These are phyloP conservation scores for Chloroclysta siterata DNA, from an alignment of 2,888 invertebrate genomes.

Conservation along the genomic window DNA sequence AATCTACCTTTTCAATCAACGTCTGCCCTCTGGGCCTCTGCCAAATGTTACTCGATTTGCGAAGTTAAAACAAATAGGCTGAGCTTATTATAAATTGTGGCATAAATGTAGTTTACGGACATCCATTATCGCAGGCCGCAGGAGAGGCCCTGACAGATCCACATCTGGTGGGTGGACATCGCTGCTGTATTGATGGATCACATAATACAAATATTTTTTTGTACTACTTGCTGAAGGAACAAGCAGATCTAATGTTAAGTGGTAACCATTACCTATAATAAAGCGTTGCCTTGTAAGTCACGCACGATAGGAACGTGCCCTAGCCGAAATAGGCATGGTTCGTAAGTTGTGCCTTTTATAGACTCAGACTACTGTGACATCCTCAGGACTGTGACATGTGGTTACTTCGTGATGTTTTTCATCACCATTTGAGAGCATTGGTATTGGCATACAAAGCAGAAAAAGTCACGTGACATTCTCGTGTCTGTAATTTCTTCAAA, in stretches of 20 bases:
- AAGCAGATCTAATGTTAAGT: too few species aligned
- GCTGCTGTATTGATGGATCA: not conserved
- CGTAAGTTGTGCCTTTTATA: too few species aligned
- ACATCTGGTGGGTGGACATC: not conserved
- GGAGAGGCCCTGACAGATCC: not conserved
- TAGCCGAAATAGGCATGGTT: too few species aligned
- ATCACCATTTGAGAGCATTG: not conserved
- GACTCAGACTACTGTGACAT: too few species aligned
- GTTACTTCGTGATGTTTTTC: not conserved
- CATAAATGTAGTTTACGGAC: not conserved
- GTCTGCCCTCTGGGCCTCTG: constrained; percentile 20
- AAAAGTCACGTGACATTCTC: constrained; percentile 1
- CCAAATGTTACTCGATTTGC: constrained; percentile 29
- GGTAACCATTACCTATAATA: too few species aligned
- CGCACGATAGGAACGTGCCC: too few species aligned
- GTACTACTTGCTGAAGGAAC: too few species aligned
- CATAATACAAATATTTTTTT: too few species aligned
- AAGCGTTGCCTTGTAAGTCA: too few species aligned
- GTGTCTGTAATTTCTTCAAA: constrained; percentile 18
- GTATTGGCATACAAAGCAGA: not conserved
- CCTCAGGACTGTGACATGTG: too few species aligned
- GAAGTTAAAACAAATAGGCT: constrained; percentile 28
- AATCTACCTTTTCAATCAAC: constrained; percentile 34
- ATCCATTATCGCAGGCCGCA: not conserved
- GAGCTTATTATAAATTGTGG: constrained; percentile 25